Evolutionary conservation across 2,113 vertebrate genomes (phyloP).

Genomic region (Toxotes chatareus): DNA sequence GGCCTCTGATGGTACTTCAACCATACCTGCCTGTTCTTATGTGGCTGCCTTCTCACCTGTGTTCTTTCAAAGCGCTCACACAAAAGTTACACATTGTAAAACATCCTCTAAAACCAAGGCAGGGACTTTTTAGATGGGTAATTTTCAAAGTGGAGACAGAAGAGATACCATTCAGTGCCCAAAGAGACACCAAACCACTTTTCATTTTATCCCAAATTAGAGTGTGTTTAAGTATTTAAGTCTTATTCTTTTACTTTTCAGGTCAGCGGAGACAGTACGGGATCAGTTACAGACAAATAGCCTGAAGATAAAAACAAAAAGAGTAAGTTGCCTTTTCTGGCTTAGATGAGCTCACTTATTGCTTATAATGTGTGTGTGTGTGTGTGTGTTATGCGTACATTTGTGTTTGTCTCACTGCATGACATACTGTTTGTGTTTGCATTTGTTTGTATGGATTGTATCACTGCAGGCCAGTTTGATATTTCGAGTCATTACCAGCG

Average conservation of each 20-base stretch:
- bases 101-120: neutral
- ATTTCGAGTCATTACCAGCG: constrained; percentile 73
- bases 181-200: neutral
- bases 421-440: constrained; percentile 70
- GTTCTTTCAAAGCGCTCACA: constrained; percentile 50
- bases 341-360: constrained; percentile 60
- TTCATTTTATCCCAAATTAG: constrained; percentile 8
- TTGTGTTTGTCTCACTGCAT: constrained; percentile 57
- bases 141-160: constrained; percentile 36
- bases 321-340: constrained; percentile 48
- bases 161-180: neutral
- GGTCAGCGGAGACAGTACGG: constrained; percentile 22
- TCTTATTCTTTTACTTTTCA: neutral
- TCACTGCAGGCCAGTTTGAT: constrained; percentile 75
- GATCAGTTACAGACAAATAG: constrained; percentile 25
- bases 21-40: constrained; percentile 54
- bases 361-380: constrained; percentile 9
- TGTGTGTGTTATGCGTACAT: neutral
- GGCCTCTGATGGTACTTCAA: constrained; percentile 55
- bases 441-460: constrained; percentile 46
- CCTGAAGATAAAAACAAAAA: constrained; percentile 56
- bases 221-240: neutral
- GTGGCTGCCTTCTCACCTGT: constrained; percentile 57
- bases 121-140: constrained; percentile 35
- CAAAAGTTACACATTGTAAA: constrained; percentile 18